Conservation (phyloP, 2,888 invertebrate species). For the Xestia rhomboidea region DNA sequence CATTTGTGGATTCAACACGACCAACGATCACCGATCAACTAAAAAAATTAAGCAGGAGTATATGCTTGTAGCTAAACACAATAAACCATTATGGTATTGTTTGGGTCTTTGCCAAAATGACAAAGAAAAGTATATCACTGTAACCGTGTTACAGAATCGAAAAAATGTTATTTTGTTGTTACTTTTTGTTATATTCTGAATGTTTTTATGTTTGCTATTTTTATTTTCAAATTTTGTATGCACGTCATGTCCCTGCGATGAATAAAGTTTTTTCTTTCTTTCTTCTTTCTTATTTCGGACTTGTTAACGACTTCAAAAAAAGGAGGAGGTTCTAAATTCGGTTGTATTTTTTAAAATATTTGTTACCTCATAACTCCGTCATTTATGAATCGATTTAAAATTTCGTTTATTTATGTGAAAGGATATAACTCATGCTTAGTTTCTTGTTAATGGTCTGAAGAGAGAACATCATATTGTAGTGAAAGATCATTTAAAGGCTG, state of each 20-base stretch:
- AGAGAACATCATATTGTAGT: not conserved
- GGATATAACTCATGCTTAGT: conserved; percentile 7
- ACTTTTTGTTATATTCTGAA: no score
- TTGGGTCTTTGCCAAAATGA: conserved; percentile 41
- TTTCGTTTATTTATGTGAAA: conserved; percentile 27
- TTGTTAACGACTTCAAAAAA: no score
- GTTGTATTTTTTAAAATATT: not conserved
- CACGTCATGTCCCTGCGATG: no score
- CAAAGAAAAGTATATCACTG: conserved; percentile 27
- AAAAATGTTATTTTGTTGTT: conserved; percentile 26
- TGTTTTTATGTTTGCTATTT: no score
- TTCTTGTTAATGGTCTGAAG: not conserved
- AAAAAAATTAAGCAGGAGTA: conserved; percentile 16
- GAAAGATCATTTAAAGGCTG: not conserved
- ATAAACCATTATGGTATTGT: conserved; percentile 30
- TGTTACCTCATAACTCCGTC: no score
- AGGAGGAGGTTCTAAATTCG: no score
- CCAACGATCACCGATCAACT: conserved; percentile 13
- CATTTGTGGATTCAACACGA: not conserved
- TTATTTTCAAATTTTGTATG: no score
- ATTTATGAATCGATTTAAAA: no score
- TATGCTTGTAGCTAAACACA: conserved; percentile 20
- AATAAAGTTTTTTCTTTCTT: no score
- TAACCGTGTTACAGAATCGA: conserved; percentile 42
- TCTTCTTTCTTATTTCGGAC: not conserved